Evolutionary conservation across 1,140 invertebrate species (phyloP).

Genomic region (Drosophila novamexicana): DNA sequence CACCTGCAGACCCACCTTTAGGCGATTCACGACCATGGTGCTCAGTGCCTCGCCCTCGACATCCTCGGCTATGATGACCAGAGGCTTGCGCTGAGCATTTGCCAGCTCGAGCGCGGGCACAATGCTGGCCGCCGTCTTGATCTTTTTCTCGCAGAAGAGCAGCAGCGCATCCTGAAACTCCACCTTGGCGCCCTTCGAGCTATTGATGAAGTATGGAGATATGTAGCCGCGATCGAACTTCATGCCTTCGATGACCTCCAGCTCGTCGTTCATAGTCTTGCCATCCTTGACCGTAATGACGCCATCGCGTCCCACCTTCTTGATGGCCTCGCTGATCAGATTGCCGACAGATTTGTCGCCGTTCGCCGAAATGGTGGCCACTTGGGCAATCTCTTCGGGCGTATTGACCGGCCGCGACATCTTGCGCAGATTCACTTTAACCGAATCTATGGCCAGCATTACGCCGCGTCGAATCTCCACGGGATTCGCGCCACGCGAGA

Average conservation of each 20-base stretch:
- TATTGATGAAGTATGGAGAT: conserved; percentile 99
- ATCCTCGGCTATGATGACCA: conserved; percentile 99
- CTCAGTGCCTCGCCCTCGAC: conserved; percentile 99
- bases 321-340: conserved; percentile 99
- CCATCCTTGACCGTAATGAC: conserved; percentile 99
- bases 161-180: conserved; percentile 99
- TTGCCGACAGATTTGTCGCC: conserved; percentile 96
- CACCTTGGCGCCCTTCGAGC: conserved; percentile 97
- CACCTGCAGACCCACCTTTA: conserved; percentile 98
- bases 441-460: conserved; percentile 97
- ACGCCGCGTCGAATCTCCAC: conserved; percentile 98
- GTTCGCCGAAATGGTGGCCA: conserved; percentile 99
- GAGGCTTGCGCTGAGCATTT: conserved; percentile 95
- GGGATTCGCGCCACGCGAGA: conserved; percentile 99
- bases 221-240: conserved; percentile 99
- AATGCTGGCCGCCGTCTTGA: conserved; percentile 97
- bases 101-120: conserved; percentile 98
- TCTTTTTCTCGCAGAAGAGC: conserved; percentile 98
- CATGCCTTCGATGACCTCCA: conserved; percentile 99
- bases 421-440: conserved; percentile 93
- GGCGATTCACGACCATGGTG: conserved; percentile 97
- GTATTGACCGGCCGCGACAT: conserved; percentile 98
- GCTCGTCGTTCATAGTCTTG: conserved; percentile 97
- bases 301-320: conserved; percentile 97
- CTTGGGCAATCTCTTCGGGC: conserved; percentile 99